Evolutionary conservation across 2,113 vertebrate genomes (phyloP).

Genomic region (Phalacrocorax brasilianus): DNA sequence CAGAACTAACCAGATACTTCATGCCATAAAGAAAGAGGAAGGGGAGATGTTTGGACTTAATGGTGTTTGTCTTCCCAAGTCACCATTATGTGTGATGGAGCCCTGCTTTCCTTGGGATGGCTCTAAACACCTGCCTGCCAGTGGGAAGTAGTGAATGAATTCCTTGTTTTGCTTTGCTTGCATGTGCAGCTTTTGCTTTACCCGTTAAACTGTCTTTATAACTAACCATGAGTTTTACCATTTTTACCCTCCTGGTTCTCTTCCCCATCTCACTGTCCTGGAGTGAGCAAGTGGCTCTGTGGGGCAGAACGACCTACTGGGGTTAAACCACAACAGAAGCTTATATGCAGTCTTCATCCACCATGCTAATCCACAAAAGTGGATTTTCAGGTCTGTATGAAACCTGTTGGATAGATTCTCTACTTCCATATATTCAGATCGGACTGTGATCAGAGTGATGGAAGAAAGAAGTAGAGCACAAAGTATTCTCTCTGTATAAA

Average conservation of each 20-base stretch:
- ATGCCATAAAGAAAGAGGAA: background rate
- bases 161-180: background rate
- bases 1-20: background rate
- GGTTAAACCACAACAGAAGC: background rate
- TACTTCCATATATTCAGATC: background rate
- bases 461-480: background rate
- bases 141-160: background rate
- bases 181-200: background rate
- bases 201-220: background rate
- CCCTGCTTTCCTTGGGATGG: background rate
- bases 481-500: background rate
- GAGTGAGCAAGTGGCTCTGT: accelerated
- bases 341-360: background rate
- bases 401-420: background rate
- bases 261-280: background rate
- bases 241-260: background rate
- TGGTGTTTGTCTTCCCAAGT: accelerated
- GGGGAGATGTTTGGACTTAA: accelerated
- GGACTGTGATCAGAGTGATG: background rate
- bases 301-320: background rate
- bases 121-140: background rate
- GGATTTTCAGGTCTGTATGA: background rate
- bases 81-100: accelerated
- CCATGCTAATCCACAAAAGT: background rate
- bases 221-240: accelerated